phyloP scores from a whole-genome alignment of 2,113 vertebrate species.

The Ciconia boyciana region DNA sequence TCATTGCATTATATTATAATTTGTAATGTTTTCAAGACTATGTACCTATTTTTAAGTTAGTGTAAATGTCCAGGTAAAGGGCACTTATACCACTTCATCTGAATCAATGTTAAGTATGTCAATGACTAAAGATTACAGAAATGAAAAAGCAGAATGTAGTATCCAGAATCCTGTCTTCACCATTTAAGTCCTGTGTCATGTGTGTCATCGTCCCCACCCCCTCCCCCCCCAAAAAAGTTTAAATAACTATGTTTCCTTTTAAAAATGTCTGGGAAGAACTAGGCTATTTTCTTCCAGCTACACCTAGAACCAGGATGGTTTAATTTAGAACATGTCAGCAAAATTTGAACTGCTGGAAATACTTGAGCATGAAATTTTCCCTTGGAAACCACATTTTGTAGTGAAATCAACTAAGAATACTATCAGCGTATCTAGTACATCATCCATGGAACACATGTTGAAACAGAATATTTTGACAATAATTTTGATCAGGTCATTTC shows the following conservation, averaged over 20 bases:
- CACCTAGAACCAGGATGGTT: background rate
- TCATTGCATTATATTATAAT: background rate
- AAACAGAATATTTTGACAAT: background rate
- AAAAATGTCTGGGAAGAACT: background rate
- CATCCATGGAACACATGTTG: background rate
- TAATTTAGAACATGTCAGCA: background rate
- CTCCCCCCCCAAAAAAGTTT: rapidly evolving
- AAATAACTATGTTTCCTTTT: background rate
- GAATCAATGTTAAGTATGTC: background rate
- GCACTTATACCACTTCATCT: background rate
- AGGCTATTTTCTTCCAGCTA: background rate
- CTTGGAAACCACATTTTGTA: background rate
- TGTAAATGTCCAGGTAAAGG: background rate
- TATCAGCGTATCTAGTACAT: background rate
- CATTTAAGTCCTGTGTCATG: rapidly evolving
- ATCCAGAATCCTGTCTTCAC: background rate
- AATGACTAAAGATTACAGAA: background rate
- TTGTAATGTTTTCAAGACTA: background rate
- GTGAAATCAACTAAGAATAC: background rate
- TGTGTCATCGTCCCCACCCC: rapidly evolving
- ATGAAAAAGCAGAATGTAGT: background rate
- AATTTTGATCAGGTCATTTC: background rate
- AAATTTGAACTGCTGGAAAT: background rate
- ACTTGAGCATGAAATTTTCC: background rate
- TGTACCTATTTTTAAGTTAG: background rate